These are phyloP conservation scores for Listronotus bonariensis DNA, from an alignment of 1,140 invertebrate genomes.

Conservation along the genomic window DNA sequence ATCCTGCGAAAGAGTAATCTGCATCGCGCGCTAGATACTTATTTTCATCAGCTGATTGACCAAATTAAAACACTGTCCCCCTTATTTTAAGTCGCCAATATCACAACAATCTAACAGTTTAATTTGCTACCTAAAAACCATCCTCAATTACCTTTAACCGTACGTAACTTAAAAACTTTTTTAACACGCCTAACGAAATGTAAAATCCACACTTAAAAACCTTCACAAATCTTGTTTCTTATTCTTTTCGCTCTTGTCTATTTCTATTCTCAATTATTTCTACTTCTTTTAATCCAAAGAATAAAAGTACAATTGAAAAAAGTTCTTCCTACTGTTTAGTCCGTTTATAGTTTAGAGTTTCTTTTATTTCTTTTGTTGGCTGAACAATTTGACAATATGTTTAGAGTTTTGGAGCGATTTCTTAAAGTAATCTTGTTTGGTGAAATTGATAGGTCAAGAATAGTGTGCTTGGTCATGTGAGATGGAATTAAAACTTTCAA, in stretches of 20 bases:
- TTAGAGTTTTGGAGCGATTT: constrained; percentile 10
- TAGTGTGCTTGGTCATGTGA: neutral
- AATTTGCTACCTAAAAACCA: too few species aligned
- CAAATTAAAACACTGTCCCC: too few species aligned
- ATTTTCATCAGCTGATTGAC: too few species aligned
- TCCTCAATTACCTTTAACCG: too few species aligned
- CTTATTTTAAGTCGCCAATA: too few species aligned
- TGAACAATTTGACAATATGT: constrained; percentile 1
- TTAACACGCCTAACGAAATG: constrained; percentile 15
- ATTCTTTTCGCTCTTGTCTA: neutral
- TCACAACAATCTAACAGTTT: too few species aligned
- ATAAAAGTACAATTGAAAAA: constrained; percentile 11
- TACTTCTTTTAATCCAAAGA: constrained; percentile 22
- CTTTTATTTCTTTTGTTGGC: constrained; percentile 10
- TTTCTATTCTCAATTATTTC: constrained; percentile 8
- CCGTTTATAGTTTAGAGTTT: constrained; percentile 9
- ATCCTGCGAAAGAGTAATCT: too few species aligned
- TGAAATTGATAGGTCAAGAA: constrained; percentile 9
- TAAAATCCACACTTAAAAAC: constrained; percentile 8
- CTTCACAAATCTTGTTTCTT: constrained; percentile 13
- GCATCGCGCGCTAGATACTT: too few species aligned
- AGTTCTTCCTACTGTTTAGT: constrained; percentile 17
- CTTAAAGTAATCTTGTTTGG: neutral
- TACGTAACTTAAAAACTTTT: too few species aligned
- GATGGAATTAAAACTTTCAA: neutral